Evolutionary conservation across 2,113 vertebrate genomes (phyloP).

Genomic region (Phrynosoma platyrhinos): DNA sequence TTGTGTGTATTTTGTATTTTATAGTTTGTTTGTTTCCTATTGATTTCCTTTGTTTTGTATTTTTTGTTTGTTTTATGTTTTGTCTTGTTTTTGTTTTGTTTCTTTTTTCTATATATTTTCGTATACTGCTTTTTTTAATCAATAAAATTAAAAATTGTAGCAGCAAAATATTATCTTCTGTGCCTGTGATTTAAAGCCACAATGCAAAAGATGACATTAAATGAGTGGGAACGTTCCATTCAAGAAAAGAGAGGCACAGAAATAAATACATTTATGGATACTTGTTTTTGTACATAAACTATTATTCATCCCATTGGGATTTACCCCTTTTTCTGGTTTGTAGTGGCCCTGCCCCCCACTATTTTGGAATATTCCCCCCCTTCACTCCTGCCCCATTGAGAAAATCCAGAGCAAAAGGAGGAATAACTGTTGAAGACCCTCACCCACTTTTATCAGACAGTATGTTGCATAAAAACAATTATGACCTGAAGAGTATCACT

Average conservation of each 20-base stretch:
- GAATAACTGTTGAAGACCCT: not conserved
- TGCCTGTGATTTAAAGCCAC: not conserved
- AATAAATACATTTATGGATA: not conserved
- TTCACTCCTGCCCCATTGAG: not conserved
- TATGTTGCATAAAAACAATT: not conserved
- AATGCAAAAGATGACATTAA: not conserved
- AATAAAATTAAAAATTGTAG: not conserved
- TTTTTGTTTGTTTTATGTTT: too few relatives aligned
- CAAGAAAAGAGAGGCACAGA: too few relatives aligned
- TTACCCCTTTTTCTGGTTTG: not conserved
- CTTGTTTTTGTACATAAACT: not conserved
- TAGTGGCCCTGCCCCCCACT: not conserved
- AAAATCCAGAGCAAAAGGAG: not conserved
- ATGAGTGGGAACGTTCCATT: not conserved
- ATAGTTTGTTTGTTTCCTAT: too few relatives aligned
- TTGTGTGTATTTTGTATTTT: too few relatives aligned
- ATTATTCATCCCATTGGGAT: not conserved
- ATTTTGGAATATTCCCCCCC: not conserved
- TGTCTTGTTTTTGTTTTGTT: too few relatives aligned
- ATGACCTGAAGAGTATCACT: not conserved
- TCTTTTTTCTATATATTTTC: too few relatives aligned
- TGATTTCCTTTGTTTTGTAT: too few relatives aligned
- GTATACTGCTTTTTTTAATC: too few relatives aligned
- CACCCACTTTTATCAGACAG: not conserved
- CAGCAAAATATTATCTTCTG: not conserved